A percentile compares a stretch with the other conserved stretches of the same genome.
phyloP scores from a whole-genome alignment of 2,797 vertebrate genomes.

The Mus spretus region DNA sequence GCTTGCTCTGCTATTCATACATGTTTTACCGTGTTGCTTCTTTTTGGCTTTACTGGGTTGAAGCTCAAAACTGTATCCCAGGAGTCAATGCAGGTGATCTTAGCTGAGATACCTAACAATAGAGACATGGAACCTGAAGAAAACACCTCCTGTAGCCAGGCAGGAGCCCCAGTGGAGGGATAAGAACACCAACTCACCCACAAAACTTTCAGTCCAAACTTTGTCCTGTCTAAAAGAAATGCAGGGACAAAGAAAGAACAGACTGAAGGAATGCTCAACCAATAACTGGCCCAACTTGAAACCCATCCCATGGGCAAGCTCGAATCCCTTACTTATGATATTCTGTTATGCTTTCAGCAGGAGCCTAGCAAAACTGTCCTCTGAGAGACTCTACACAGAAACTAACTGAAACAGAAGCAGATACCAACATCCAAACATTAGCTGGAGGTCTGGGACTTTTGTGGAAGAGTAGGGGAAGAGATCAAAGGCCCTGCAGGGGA shows the following conservation, averaged over 20 bases:
- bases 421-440: not conserved
- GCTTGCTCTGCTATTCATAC: not conserved
- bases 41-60: not conserved
- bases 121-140: not conserved
- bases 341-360: not conserved
- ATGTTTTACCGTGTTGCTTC: not conserved
- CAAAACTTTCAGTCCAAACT: not conserved
- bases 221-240: not conserved
- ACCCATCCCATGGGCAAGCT: not conserved
- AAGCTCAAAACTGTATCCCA: not conserved
- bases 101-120: not conserved
- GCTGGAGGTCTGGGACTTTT: not conserved
- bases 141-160: not conserved
- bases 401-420: not conserved
- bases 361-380: not conserved
- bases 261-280: not conserved
- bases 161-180: not conserved
- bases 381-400: not conserved
- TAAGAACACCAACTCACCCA: not conserved
- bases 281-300: not conserved
- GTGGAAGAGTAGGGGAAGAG: not conserved
- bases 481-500: not conserved
- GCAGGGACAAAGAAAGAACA: not conserved
- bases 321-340: not conserved
- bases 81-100: not conserved